Conservation (phyloP, 2,797 vertebrate species). For the Sebastes steindachneri region DNA sequence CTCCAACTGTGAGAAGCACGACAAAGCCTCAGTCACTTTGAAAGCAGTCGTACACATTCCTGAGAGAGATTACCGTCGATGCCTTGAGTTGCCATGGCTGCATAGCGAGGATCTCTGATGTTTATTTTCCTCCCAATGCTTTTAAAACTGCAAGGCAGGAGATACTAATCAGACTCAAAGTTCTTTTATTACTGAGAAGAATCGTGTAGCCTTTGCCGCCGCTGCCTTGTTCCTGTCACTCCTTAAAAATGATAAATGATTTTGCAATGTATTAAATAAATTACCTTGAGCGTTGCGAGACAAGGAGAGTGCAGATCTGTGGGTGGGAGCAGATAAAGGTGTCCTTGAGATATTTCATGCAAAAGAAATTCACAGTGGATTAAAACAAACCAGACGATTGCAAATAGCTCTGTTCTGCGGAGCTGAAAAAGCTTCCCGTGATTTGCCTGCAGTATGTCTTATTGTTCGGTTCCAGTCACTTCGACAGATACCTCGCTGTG, state of each 20-base stretch:
- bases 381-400: slow-evolving; percentile 29
- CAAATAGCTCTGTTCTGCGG: slow-evolving; percentile 8
- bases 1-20: slow-evolving; percentile 30
- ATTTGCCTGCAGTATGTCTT: slow-evolving; percentile 7
- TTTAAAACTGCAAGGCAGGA: slow-evolving; percentile 52
- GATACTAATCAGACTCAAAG: slow-evolving; percentile 60
- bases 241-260: slow-evolving; percentile 69
- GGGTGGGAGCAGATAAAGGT: slow-evolving; percentile 56
- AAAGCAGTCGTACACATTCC: slow-evolving; percentile 33
- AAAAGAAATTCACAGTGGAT: slow-evolving; percentile 43
- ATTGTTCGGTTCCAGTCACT: neutral
- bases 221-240: slow-evolving; percentile 59
- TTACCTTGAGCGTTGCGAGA: slow-evolving; percentile 56
- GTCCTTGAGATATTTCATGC: slow-evolving; percentile 65
- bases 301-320: slow-evolving; percentile 40
- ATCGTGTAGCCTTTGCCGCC: slow-evolving; percentile 43
- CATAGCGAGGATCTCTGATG: slow-evolving; percentile 40
- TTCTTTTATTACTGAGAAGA: slow-evolving; percentile 44
- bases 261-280: slow-evolving; percentile 67
- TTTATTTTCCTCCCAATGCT: slow-evolving; percentile 38
- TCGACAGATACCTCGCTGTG: neutral
- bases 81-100: slow-evolving; percentile 58
- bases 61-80: slow-evolving; percentile 42
- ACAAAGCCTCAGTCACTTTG: slow-evolving; percentile 32
- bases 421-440: neutral